Evolutionary conservation across 2,113 vertebrate species (phyloP).

Genomic region (Labeo rohita): DNA sequence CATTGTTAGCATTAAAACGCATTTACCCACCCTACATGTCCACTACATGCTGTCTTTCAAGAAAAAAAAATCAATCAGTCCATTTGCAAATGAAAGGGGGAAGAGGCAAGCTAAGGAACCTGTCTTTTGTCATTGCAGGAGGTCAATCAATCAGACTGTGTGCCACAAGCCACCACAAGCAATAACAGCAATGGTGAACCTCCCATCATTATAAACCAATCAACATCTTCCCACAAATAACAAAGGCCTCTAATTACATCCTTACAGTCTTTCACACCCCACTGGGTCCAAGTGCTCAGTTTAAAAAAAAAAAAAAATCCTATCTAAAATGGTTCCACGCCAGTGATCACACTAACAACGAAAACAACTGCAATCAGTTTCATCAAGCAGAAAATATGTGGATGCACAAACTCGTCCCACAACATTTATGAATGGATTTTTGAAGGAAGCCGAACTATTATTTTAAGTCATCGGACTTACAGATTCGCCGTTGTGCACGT

Average conservation of each 20-base stretch:
- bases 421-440: not conserved
- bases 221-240: not conserved
- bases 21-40: not conserved
- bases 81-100: not conserved
- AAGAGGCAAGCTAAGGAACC: not conserved
- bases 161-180: constrained; percentile 14
- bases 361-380: not conserved
- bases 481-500: rapidly evolving
- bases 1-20: not conserved
- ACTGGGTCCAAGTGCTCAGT: not conserved
- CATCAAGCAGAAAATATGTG: not conserved
- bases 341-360: not conserved
- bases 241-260: constrained; percentile 11
- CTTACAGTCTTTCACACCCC: not conserved
- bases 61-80: not conserved
- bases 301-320: constrained; percentile 7
- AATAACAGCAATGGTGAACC: not conserved
- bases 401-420: not conserved
- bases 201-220: constrained; percentile 10
- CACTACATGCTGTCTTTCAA: not conserved
- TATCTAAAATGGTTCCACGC: constrained; percentile 15
- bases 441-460: not conserved
- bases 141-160: constrained; percentile 11
- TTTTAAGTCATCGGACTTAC: not conserved
- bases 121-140: constrained; percentile 8